These are phyloP conservation scores for Aythya baeri DNA, from an alignment of 2,113 vertebrate genomes.

Conservation along the genomic window DNA sequence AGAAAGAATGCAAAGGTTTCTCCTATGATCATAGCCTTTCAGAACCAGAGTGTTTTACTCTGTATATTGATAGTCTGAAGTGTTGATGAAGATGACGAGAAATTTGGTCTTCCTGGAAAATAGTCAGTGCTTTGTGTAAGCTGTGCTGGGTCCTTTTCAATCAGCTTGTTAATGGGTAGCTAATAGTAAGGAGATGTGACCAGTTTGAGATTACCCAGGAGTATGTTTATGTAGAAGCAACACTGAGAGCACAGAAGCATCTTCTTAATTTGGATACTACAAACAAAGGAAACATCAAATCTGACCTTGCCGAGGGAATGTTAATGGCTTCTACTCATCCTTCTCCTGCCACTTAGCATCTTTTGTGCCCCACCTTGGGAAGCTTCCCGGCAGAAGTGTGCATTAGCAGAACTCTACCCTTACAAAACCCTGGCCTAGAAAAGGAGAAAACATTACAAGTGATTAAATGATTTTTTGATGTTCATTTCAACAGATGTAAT, in stretches of 20 bases:
- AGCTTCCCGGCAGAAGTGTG: conserved; percentile 79
- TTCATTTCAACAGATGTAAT: conserved; percentile 61
- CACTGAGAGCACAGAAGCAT: conserved; percentile 69
- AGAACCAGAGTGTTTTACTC: conserved; percentile 46
- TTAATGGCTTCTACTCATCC: conserved; percentile 83
- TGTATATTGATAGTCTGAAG: conserved; percentile 61
- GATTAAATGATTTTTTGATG: conserved; percentile 77
- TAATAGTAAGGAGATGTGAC: conserved; percentile 82
- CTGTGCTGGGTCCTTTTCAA: conserved; percentile 77
- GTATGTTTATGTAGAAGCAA: conserved; percentile 78
- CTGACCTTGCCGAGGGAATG: conserved; percentile 83
- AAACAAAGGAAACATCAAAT: conserved; percentile 84
- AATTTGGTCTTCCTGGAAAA: conserved; percentile 77
- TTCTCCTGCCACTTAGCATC: conserved; percentile 79
- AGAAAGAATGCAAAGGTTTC: conserved; percentile 43
- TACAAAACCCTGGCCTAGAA: conserved; percentile 66
- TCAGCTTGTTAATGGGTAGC: conserved; percentile 82
- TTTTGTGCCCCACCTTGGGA: conserved; percentile 75
- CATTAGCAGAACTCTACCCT: conserved; percentile 80
- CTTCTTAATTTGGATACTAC: conserved; percentile 82
- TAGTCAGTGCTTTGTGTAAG: conserved; percentile 71
- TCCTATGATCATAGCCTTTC: conserved; percentile 40
- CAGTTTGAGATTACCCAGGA: conserved; percentile 78
- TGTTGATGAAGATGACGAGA: conserved; percentile 76
- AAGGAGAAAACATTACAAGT: conserved; percentile 65